Conservation (phyloP, 2,797 vertebrate genomes). For the Takifugu ocellatus region DNA sequence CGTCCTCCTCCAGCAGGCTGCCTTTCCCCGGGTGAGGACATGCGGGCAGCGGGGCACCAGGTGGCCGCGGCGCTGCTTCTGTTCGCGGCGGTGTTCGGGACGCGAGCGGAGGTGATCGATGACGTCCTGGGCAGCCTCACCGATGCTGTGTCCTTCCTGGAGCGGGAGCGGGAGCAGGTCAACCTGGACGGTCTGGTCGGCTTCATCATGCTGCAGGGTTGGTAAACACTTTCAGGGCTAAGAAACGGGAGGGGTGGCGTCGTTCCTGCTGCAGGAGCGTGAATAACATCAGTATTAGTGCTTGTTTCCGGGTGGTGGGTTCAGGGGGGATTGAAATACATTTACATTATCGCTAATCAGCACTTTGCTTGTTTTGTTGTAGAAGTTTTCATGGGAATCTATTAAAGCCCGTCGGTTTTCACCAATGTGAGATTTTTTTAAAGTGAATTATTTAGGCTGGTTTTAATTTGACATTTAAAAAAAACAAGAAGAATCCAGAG, state of each 20-base stretch:
- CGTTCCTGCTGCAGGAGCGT: background rate
- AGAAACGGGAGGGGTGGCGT: background rate
- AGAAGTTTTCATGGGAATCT: background rate
- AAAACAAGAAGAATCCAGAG: too few relatives aligned
- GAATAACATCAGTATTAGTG: too few relatives aligned
- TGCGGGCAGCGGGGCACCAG: constrained; percentile 24
- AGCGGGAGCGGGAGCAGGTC: constrained; percentile 72
- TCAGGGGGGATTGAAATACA: too few relatives aligned
- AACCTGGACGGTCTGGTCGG: constrained; percentile 84
- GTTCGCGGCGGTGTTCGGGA: constrained; percentile 37
- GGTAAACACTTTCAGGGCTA: constrained; percentile 15
- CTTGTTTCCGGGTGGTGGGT: background rate
- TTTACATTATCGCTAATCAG: too few relatives aligned
- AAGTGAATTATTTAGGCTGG: too few relatives aligned
- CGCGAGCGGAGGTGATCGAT: constrained; percentile 72
- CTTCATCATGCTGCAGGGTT: constrained; percentile 81
- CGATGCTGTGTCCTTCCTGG: constrained; percentile 75
- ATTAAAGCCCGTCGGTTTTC: background rate
- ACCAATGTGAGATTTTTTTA: too few relatives aligned
- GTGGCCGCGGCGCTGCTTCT: constrained; percentile 51
- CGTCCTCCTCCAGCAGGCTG: constrained; percentile 2
- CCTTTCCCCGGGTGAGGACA: background rate
- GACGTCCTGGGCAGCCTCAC: constrained; percentile 75
- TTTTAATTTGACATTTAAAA: too few relatives aligned
- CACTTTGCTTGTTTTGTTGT: background rate